phyloP scores from a whole-genome alignment of 2,113 vertebrate species.

The Ciconia maguari region DNA sequence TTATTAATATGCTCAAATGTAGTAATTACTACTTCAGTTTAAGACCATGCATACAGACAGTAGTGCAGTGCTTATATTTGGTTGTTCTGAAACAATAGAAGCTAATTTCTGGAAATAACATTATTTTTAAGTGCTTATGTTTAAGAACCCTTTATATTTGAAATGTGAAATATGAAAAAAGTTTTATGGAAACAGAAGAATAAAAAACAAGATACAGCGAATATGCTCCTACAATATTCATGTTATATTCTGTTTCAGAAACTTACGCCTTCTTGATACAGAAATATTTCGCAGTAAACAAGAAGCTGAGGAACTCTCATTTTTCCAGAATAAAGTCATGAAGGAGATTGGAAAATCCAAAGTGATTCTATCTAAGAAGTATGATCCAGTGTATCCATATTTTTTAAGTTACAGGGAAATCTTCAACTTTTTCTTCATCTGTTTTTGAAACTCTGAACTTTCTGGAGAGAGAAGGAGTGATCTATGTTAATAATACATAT shows the following conservation, averaged over 20 bases:
- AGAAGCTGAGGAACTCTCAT: slow-evolving; percentile 80
- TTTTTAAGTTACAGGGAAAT: not conserved
- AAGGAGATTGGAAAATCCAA: slow-evolving; percentile 79
- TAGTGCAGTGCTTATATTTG: not conserved
- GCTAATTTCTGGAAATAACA: not conserved
- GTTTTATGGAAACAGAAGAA: not conserved
- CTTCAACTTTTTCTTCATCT: not conserved
- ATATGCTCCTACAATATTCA: not conserved
- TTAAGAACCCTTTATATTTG: not conserved
- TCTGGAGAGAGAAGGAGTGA: not conserved
- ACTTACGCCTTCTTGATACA: slow-evolving; percentile 81
- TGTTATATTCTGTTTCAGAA: slow-evolving; percentile 69
- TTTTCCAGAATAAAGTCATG: slow-evolving; percentile 76
- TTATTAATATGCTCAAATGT: not conserved
- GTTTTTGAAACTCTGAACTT: not conserved
- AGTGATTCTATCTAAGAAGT: slow-evolving; percentile 79
- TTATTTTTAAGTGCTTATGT: not conserved
- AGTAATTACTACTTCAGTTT: not conserved
- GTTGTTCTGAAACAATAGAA: not conserved
- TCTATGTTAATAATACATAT: not conserved
- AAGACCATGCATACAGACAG: not conserved
- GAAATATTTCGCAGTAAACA: slow-evolving; percentile 78
- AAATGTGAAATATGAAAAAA: not conserved
- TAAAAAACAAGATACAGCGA: not conserved
- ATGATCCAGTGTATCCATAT: slow-evolving; percentile 16